Evolutionary conservation across 1,140 invertebrate genomes (phyloP).

Genomic region (Pissodes strobi): DNA sequence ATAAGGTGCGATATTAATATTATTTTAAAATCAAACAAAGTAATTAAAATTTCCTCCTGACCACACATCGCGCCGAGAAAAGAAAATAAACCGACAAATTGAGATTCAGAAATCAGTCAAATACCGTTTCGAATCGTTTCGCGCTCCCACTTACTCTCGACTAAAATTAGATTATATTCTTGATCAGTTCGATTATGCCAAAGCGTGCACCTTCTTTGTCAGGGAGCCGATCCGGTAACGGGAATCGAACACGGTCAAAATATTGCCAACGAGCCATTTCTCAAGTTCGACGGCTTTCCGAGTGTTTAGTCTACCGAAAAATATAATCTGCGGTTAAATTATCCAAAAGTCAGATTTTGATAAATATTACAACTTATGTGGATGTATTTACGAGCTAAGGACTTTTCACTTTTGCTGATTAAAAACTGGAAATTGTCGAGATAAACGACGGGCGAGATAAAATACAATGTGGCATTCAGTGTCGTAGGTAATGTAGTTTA

Average conservation of each 20-base stretch:
- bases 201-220: too few relatives aligned
- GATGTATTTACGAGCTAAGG: slow-evolving; percentile 1
- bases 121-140: background rate
- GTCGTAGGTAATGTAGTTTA: too few relatives aligned
- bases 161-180: background rate
- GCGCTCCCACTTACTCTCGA: background rate
- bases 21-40: slow-evolving; percentile 3
- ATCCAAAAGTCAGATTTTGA: slow-evolving; percentile 20
- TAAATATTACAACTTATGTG: slow-evolving; percentile 15
- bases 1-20: too few relatives aligned
- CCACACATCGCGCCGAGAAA: slow-evolving; percentile 12
- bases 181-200: too few relatives aligned
- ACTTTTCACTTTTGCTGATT: slow-evolving; percentile 2
- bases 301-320: slow-evolving; percentile 22
- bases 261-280: slow-evolving; percentile 12
- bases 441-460: too few relatives aligned
- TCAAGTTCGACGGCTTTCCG: slow-evolving; percentile 13
- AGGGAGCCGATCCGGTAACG: background rate
- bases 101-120: slow-evolving; percentile 14
- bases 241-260: slow-evolving; percentile 9
- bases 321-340: slow-evolving; percentile 15
- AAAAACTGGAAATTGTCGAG: too few relatives aligned
- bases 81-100: slow-evolving; percentile 16
- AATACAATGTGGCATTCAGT: too few relatives aligned
- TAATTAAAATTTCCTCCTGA: slow-evolving; percentile 17